Evolutionary conservation across 30 jellyfish, hydroid and myxozoan species (phyloP), one percentile per base, ranked within the genome.

Genomic region (Aurelia coerulea): DNA sequence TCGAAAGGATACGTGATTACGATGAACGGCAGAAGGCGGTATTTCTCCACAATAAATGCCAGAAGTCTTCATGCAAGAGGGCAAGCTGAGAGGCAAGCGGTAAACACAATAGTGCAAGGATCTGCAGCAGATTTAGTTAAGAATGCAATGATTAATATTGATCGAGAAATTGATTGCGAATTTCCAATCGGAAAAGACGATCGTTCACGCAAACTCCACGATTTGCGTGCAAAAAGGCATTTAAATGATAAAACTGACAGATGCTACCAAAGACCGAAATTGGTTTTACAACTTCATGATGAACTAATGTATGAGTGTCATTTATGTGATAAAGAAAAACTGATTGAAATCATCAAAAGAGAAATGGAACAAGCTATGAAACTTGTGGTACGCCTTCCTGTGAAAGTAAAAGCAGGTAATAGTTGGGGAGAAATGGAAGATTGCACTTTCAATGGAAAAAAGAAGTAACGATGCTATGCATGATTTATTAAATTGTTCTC

Each of bases 11-110:
- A 67, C 68, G 97, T 95, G 10, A 67, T 62, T 42, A 95, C 97
- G 1, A 51, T 89, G 83, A 65, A 83, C 12, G 93, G 93, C 3
- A 79, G 99, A 73, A 73, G 89, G 53, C 84, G 99, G 34, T 95
- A 89, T 67, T 83, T 95, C n/a, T 32, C 94, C 19, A 74, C 96
- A 51, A 84, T 95, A 11, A 89, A 90, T 34, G 90, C 99, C 15
- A 54, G 60, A 32, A 86, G 74, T 77, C 50, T 42, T n/a, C 96
- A 89, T 46, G 90, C 95, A 39, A 72, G 88, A 76, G 52, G 96
- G 54, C 99, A 89, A 46, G 99, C 99, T 33, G 99, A 95, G 89
- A 80, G 99, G 59, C 99, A 95, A 81, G 97, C 99, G 5, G 97
- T 95, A 1, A 95, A 95, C 59, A 83, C 99, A 15, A 69, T 94